These are phyloP conservation scores for Popillia japonica DNA, from an alignment of 1,140 invertebrate species.

Conservation along the genomic window DNA sequence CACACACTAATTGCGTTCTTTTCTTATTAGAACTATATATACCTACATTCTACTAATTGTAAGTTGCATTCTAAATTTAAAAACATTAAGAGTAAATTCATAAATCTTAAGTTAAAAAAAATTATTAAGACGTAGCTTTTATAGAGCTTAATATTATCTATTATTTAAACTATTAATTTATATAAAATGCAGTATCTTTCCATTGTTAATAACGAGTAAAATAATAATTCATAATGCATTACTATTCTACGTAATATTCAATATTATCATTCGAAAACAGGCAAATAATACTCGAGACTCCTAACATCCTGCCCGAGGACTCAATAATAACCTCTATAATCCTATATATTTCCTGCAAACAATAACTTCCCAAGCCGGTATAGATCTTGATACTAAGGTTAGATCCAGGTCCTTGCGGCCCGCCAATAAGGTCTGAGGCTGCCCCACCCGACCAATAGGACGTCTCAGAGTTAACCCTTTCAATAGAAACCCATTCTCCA, in stretches of 20 bases:
- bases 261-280: conserved; percentile 40
- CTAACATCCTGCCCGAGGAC: conserved; percentile 43
- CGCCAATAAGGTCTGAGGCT: conserved; percentile 58
- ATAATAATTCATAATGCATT: conserved; percentile 15
- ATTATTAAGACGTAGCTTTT: too few species aligned
- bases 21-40: too few species aligned
- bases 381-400: conserved; percentile 58
- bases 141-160: background rate
- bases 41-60: too few species aligned
- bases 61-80: too few species aligned
- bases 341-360: conserved; percentile 54
- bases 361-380: conserved; percentile 48
- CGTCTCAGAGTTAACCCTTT: conserved; percentile 51
- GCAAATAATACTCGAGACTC: conserved; percentile 33
- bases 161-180: too few species aligned
- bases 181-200: background rate
- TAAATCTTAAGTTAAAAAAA: too few species aligned
- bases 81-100: too few species aligned
- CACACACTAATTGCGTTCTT: too few species aligned
- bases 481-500: conserved; percentile 12
- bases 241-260: conserved; percentile 39
- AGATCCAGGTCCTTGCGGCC: conserved; percentile 55
- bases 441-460: conserved; percentile 58
- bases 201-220: background rate
- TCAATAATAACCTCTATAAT: conserved; percentile 50